Conservation (phyloP, 1,140 invertebrate species). For the Myzus persicae region DNA sequence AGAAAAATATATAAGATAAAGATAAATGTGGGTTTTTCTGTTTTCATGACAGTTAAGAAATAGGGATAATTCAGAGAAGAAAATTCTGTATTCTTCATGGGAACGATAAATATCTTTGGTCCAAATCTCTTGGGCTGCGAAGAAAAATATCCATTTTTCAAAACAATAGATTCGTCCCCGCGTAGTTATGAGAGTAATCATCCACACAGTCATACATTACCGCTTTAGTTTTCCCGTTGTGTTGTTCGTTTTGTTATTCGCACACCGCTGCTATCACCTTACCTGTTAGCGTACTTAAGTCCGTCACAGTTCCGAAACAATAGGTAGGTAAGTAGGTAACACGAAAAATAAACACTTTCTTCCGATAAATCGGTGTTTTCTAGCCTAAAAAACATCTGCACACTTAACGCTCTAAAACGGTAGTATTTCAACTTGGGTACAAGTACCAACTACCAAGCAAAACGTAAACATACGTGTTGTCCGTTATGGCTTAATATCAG, state of each 20-base stretch:
- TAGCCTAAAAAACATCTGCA: neutral
- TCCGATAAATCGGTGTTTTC: neutral
- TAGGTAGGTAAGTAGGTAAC: neutral
- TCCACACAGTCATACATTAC: neutral
- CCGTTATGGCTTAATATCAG: neutral
- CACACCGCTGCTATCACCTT: neutral
- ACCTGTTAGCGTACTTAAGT: neutral
- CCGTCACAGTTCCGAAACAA: neutral
- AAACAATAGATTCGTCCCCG: conserved; percentile 41
- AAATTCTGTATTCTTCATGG: conserved; percentile 42
- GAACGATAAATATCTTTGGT: conserved; percentile 44
- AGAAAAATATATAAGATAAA: conserved; percentile 22
- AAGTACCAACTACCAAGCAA: neutral
- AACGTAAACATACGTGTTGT: neutral
- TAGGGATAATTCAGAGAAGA: conserved; percentile 19
- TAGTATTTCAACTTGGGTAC: neutral
- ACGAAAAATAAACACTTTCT: neutral
- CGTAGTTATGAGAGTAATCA: neutral
- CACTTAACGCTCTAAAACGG: neutral
- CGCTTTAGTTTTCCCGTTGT: neutral
- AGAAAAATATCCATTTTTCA: conserved; percentile 42
- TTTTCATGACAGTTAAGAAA: conserved; percentile 36
- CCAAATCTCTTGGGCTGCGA: conserved; percentile 31
- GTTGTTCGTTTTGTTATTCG: neutral
- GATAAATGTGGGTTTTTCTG: conserved; percentile 28